A percentile compares a stretch with the other conserved stretches of the same genome.
These are phyloP conservation scores for Cephus cinctus DNA, from an alignment of 1,140 invertebrate species.

Conservation along the genomic window DNA sequence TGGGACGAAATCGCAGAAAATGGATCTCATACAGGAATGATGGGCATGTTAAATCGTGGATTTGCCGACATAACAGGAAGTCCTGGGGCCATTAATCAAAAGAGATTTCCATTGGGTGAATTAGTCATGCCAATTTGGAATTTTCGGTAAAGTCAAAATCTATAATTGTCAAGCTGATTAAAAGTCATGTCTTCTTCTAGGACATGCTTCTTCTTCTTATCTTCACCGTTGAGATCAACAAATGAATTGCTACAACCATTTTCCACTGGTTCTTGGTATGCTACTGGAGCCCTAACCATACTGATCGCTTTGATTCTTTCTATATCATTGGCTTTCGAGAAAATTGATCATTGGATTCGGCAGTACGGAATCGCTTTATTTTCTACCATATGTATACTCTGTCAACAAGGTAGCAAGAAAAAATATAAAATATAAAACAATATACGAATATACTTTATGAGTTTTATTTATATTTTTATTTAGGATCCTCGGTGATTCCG, in stretches of 20 bases:
- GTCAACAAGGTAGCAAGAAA: constrained; percentile 38
- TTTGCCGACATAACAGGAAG: constrained; percentile 3
- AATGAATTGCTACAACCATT: constrained; percentile 33
- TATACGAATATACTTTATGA: not conserved
- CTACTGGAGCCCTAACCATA: constrained; percentile 11
- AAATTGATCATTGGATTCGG: constrained; percentile 12
- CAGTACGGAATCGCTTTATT: constrained; percentile 21
- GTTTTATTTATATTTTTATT: not conserved
- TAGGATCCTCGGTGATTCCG: constrained; percentile 28
- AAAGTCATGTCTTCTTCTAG: constrained; percentile 10
- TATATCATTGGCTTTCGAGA: constrained; percentile 25
- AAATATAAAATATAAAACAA: too few species aligned
- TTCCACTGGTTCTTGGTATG: constrained; percentile 25
- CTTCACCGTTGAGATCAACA: constrained; percentile 25
- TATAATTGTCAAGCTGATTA: not conserved
- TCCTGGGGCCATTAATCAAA: constrained; percentile 15
- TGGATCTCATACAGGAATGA: constrained; percentile 8
- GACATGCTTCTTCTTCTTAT: constrained; percentile 34
- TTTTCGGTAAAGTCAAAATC: too few species aligned
- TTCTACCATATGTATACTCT: constrained; percentile 26
- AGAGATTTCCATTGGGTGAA: constrained; percentile 11
- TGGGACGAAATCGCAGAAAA: constrained; percentile 6
- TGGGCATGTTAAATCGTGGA: constrained; percentile 2
- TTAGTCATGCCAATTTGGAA: constrained; percentile 12
- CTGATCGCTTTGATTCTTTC: constrained; percentile 23